A percentile compares a stretch with the other conserved stretches of the same genome.
phyloP scores from a whole-genome alignment of 2,113 vertebrate genomes.

The pig (Sus scrofa) region DNA sequence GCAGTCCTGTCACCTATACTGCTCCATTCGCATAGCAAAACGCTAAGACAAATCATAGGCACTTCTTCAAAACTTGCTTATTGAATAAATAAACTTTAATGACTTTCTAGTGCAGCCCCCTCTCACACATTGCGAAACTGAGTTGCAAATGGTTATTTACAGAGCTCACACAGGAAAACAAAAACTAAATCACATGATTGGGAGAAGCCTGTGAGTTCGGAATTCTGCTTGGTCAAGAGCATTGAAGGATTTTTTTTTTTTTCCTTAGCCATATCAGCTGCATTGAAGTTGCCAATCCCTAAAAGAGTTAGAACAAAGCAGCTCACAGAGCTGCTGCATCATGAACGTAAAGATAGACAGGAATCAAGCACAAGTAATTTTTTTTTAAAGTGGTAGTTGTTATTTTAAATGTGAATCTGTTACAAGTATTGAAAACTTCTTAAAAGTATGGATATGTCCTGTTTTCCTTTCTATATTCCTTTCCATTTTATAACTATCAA shows the following conservation, averaged over 20 bases:
- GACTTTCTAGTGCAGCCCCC: not conserved
- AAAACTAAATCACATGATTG: not conserved
- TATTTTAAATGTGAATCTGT: constrained; percentile 20
- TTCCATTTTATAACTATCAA: not conserved
- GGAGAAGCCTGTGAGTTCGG: not conserved
- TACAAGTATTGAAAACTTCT: not conserved
- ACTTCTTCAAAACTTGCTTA: not conserved
- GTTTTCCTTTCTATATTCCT: not conserved
- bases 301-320: not conserved
- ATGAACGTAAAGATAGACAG: not conserved
- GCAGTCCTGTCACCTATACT: not conserved
- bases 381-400: too few species aligned
- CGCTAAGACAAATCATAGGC: not conserved
- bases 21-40: not conserved
- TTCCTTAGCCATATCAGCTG: not conserved
- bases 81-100: not conserved
- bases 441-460: not conserved
- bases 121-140: not conserved
- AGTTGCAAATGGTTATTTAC: constrained; percentile 47
- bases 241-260: not conserved
- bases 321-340: not conserved
- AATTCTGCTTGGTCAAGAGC: not conserved
- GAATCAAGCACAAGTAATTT: not conserved
- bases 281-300: not conserved
- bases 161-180: not conserved